phyloP scores from a whole-genome alignment of 2,797 vertebrate species.

The Pampus argenteus region DNA sequence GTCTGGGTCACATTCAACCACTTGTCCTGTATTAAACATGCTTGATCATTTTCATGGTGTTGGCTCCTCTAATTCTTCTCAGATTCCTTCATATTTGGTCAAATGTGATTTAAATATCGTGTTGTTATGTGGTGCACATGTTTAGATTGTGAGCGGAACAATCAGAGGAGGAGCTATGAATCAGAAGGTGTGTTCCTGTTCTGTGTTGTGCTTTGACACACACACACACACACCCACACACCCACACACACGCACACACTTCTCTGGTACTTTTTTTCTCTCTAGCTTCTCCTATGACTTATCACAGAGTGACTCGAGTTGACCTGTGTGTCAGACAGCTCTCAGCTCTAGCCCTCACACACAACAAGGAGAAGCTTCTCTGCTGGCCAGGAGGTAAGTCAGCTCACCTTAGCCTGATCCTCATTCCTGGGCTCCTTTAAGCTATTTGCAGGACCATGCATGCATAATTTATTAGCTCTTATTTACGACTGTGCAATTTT shows the following conservation, averaged over 20 bases:
- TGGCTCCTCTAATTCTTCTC: too few relatives aligned
- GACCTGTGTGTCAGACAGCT: constrained; percentile 36
- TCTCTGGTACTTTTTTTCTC: constrained; percentile 43
- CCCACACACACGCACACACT: constrained; percentile 6
- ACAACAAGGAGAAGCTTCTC: constrained; percentile 16
- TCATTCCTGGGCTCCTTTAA: not conserved
- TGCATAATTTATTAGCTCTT: not conserved
- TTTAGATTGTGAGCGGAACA: too few relatives aligned
- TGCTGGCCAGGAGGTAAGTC: constrained; percentile 39
- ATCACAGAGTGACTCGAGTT: constrained; percentile 38
- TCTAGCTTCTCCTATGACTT: constrained; percentile 51
- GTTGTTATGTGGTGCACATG: too few relatives aligned
- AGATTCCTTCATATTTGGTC: too few relatives aligned
- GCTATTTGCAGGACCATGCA: not conserved
- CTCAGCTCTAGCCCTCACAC: not conserved
- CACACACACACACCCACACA: constrained; percentile 8
- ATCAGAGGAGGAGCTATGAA: too few relatives aligned
- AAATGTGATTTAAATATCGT: too few relatives aligned
- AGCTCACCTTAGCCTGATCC: not conserved
- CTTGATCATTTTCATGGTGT: too few relatives aligned
- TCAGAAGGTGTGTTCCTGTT: too few relatives aligned
- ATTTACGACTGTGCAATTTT: not conserved
- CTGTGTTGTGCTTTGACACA: not conserved
- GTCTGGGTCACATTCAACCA: too few relatives aligned
- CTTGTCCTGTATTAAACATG: too few relatives aligned